These are phyloP conservation scores for Papilio xuthus DNA, from an alignment of 1,140 invertebrate species.

Conservation along the genomic window DNA sequence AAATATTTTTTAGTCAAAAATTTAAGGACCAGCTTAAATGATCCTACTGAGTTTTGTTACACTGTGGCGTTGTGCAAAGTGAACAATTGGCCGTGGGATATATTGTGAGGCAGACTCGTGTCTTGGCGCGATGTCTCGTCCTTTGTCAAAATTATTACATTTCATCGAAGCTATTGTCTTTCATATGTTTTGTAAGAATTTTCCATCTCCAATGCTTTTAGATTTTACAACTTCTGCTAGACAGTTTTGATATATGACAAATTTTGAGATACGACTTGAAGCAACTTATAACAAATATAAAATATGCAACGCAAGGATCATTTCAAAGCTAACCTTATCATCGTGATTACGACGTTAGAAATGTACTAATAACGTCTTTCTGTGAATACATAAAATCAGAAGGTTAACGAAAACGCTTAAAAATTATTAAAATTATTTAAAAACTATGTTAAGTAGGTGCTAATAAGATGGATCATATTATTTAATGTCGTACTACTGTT, in stretches of 20 bases:
- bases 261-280: background rate
- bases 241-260: background rate
- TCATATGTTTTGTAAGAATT: slow-evolving; percentile 1
- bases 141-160: slow-evolving; percentile 37
- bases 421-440: background rate
- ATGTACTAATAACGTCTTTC: background rate
- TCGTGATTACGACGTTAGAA: background rate
- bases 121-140: slow-evolving; percentile 31
- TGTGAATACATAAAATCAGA: background rate
- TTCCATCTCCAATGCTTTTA: background rate
- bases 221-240: background rate
- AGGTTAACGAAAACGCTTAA: background rate
- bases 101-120: slow-evolving; percentile 28
- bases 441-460: too few relatives aligned
- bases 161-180: slow-evolving; percentile 12
- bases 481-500: too few relatives aligned
- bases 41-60: background rate
- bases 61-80: slow-evolving; percentile 16
- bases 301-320: background rate
- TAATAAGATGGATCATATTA: too few relatives aligned
- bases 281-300: background rate
- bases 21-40: background rate
- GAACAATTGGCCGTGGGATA: slow-evolving; percentile 34
- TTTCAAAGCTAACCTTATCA: background rate
- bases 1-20: too few relatives aligned